Percentiles rank a stretch among this genome's conserved stretches.
phyloP scores from a whole-genome alignment of 2,113 vertebrate genomes.

The Gallinago undulata region DNA sequence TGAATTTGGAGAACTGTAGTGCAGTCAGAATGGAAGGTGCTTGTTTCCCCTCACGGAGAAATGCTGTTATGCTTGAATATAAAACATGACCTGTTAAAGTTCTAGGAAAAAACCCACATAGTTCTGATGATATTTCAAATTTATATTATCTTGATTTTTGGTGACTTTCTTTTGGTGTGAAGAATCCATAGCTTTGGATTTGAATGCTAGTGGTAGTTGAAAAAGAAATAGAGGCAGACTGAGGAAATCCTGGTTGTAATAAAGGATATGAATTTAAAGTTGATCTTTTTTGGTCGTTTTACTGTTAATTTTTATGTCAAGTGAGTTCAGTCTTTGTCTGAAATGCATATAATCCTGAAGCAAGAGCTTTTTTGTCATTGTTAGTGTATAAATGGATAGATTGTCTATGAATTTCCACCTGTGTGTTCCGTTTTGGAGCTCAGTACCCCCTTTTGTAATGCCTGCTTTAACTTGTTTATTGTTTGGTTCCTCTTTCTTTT shows the following conservation, averaged over 20 bases:
- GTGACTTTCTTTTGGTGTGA: background rate
- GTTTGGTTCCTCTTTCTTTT: background rate
- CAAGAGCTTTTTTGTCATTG: background rate
- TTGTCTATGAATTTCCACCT: background rate
- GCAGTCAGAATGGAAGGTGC: background rate
- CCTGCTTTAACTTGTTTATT: background rate
- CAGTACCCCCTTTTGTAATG: background rate
- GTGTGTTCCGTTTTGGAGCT: background rate
- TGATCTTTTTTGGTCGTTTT: background rate
- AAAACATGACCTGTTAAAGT: background rate
- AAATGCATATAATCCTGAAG: background rate
- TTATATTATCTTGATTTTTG: background rate
- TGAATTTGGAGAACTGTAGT: background rate
- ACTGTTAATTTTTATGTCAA: background rate
- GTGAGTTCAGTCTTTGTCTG: background rate
- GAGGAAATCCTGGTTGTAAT: background rate
- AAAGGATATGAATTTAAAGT: background rate
- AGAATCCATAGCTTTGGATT: background rate
- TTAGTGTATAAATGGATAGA: background rate
- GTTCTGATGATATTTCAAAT: background rate
- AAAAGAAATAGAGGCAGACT: background rate
- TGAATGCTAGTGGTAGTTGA: background rate
- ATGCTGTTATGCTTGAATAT: background rate
- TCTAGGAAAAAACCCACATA: background rate
- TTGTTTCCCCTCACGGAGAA: background rate